These are phyloP conservation scores for Eupithecia pulchellata DNA, from an alignment of 2,888 invertebrate genomes.

Conservation along the genomic window DNA sequence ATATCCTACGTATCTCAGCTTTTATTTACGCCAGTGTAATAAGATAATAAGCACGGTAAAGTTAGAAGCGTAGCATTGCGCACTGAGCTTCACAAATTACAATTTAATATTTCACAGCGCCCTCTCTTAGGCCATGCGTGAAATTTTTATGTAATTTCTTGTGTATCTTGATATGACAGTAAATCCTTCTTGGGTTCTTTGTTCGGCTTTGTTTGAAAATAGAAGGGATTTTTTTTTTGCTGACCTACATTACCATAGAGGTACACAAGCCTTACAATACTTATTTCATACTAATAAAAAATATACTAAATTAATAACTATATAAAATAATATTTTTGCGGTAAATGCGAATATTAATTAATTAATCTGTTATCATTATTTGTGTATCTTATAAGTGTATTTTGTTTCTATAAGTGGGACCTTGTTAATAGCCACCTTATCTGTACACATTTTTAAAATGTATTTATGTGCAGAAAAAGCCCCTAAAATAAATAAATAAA, in stretches of 20 bases:
- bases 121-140: constrained; percentile 43
- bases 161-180: constrained; percentile 36
- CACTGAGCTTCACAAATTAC: constrained; percentile 51
- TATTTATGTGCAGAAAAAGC: too few relatives aligned
- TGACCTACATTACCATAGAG: background rate
- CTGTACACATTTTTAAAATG: too few relatives aligned
- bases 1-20: background rate
- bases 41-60: constrained; percentile 26
- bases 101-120: constrained; percentile 56
- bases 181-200: constrained; percentile 16
- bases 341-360: too few relatives aligned
- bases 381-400: too few relatives aligned
- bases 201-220: background rate
- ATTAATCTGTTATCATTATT: too few relatives aligned
- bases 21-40: constrained; percentile 22
- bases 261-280: too few relatives aligned
- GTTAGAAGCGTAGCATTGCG: constrained; percentile 38
- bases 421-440: too few relatives aligned
- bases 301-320: too few relatives aligned
- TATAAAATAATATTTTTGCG: too few relatives aligned
- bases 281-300: too few relatives aligned
- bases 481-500: too few relatives aligned
- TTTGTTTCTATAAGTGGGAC: too few relatives aligned
- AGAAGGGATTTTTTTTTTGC: background rate
- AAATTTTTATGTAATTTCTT: constrained; percentile 48